phyloP scores from a whole-genome alignment of 2,797 vertebrate species.

The Tokudaia muenninki region DNA sequence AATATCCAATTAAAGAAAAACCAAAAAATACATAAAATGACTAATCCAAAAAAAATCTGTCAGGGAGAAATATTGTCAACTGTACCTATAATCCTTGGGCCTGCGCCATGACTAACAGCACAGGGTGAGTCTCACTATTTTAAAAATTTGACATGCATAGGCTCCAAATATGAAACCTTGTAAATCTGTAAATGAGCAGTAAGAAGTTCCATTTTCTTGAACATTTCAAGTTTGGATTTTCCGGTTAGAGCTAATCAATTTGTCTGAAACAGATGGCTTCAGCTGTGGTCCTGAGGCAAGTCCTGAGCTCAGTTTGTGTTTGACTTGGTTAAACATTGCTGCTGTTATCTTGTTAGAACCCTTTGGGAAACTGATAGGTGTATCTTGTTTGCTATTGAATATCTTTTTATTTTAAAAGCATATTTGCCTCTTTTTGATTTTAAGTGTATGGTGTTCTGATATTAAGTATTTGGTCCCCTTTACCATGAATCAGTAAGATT shows the following conservation, averaged over 20 bases:
- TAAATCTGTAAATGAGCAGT: neutral
- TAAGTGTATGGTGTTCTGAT: neutral
- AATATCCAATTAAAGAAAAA: too few species aligned
- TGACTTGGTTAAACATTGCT: neutral
- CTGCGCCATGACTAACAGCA: neutral
- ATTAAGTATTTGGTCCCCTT: neutral
- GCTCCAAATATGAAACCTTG: neutral
- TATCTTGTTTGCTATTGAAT: neutral
- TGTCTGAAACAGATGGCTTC: neutral
- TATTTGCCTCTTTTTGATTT: neutral
- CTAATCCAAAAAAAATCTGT: neutral
- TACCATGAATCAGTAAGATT: neutral
- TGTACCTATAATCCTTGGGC: neutral
- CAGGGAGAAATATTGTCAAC: neutral
- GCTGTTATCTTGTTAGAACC: neutral
- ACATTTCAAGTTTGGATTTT: neutral
- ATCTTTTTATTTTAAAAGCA: neutral
- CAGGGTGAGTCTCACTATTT: neutral
- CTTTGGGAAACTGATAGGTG: neutral
- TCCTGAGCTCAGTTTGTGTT: neutral
- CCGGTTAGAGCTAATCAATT: neutral
- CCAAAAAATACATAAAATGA: too few species aligned
- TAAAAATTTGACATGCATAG: neutral
- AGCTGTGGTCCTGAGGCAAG: too few species aligned
- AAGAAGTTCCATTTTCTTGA: neutral